A percentile compares a stretch with the other conserved stretches of the same genome.
Evolutionary conservation across 1,140 invertebrate genomes (phyloP).

Genomic region (Cydia strobilella): DNA sequence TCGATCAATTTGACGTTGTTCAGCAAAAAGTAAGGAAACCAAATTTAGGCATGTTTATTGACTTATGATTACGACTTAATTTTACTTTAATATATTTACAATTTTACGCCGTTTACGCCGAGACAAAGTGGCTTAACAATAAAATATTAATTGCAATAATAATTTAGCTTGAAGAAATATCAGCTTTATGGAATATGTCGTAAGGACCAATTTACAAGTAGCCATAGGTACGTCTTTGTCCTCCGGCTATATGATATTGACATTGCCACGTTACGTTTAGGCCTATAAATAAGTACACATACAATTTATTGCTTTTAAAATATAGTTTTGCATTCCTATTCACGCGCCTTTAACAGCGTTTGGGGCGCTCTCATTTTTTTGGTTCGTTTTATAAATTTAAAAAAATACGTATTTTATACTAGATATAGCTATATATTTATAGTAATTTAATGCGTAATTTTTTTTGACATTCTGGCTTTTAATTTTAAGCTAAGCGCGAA

Average conservation of each 20-base stretch:
- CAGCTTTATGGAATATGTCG: not conserved
- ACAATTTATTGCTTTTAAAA: not conserved
- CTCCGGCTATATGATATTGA: not conserved
- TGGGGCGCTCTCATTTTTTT: too few species aligned
- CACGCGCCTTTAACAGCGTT: not conserved
- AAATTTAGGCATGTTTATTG: not conserved
- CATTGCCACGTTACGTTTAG: not conserved
- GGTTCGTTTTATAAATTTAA: too few species aligned
- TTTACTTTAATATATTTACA: slow-evolving; percentile 6
- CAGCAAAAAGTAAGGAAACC: not conserved
- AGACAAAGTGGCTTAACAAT: not conserved
- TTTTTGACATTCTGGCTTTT: not conserved
- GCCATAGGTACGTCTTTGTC: not conserved
- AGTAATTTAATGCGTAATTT: not conserved
- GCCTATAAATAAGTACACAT: not conserved
- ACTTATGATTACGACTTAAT: slow-evolving; percentile 10
- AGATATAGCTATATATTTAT: not conserved
- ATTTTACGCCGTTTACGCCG: not conserved
- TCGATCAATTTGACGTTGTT: not conserved
- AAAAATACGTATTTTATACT: too few species aligned
- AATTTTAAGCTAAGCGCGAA: not conserved
- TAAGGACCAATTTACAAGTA: not conserved
- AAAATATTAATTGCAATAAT: not conserved
- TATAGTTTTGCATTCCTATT: not conserved
- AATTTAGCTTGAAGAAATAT: not conserved